These are phyloP conservation scores for Phoenoteleia sp. DNA, from an alignment of 2,888 invertebrate species.

Conservation along the genomic window DNA sequence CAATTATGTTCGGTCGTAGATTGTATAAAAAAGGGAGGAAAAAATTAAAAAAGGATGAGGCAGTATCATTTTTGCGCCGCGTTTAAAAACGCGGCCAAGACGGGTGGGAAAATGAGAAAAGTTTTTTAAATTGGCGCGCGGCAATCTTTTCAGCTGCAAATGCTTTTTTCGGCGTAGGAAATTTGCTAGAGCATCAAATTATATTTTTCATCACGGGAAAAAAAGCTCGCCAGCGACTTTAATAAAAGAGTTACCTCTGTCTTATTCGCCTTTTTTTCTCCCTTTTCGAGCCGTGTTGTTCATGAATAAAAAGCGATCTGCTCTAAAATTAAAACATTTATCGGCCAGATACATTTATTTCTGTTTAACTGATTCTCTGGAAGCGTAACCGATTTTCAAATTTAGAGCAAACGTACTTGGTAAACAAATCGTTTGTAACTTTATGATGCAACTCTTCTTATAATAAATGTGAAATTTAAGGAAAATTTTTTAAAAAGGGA, in stretches of 20 bases:
- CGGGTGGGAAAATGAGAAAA: neutral
- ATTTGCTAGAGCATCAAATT: neutral
- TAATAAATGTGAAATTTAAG: too few species aligned
- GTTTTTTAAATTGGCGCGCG: neutral
- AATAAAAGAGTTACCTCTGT: constrained; percentile 19
- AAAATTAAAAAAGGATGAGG: neutral
- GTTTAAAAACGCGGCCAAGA: neutral
- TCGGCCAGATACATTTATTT: too few species aligned
- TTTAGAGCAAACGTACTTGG: too few species aligned
- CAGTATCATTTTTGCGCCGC: neutral
- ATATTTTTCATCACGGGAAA: neutral
- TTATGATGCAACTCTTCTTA: too few species aligned
- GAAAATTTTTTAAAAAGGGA: too few species aligned
- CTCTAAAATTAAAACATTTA: too few species aligned
- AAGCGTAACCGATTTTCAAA: too few species aligned
- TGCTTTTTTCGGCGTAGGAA: neutral
- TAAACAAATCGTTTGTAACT: too few species aligned
- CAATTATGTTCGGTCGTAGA: neutral
- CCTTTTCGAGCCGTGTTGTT: too few species aligned
- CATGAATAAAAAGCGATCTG: too few species aligned
- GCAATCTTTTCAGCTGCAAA: neutral
- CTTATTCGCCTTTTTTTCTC: neutral
- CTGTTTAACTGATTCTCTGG: too few species aligned
- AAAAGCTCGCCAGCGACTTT: neutral
- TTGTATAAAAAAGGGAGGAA: neutral